A percentile compares a stretch with the other conserved stretches of the same genome.
phyloP scores from a whole-genome alignment of 1,140 invertebrate species.

The Dinothrombium tinctorium region DNA sequence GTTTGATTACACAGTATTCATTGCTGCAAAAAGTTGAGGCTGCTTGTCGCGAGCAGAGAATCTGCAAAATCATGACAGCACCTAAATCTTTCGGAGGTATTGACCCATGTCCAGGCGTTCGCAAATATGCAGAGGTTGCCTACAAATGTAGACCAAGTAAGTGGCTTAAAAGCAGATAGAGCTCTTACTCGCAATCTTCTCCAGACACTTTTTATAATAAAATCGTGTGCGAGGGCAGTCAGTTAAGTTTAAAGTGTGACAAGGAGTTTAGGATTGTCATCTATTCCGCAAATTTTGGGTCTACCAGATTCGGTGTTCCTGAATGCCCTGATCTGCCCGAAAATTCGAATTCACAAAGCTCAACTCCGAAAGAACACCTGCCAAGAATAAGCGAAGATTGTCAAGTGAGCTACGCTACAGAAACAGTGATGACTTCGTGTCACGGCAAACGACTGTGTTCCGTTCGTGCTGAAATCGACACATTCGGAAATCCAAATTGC shows the following conservation, averaged over 20 bases:
- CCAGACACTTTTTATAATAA: slow-evolving; percentile 70
- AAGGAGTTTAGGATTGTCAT: slow-evolving; percentile 46
- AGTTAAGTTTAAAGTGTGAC: slow-evolving; percentile 31
- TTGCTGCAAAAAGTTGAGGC: slow-evolving; percentile 75
- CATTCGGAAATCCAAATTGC: slow-evolving; percentile 13
- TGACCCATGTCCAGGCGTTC: slow-evolving; percentile 59
- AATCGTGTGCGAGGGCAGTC: slow-evolving; percentile 68
- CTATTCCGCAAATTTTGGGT: slow-evolving; percentile 66
- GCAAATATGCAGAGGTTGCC: slow-evolving; percentile 70
- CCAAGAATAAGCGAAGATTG: slow-evolving; percentile 12
- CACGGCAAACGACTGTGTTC: slow-evolving; percentile 13
- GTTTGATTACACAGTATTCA: slow-evolving; percentile 38
- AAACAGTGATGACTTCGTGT: slow-evolving; percentile 14
- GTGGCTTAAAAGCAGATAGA: too few species aligned
- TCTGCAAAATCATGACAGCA: slow-evolving; percentile 60
- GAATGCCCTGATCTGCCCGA: slow-evolving; percentile 63
- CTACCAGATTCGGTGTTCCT: slow-evolving; percentile 60
- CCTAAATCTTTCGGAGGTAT: slow-evolving; percentile 42
- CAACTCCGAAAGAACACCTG: not conserved
- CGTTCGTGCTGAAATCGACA: slow-evolving; percentile 11
- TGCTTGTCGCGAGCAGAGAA: slow-evolving; percentile 63
- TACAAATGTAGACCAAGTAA: slow-evolving; percentile 87
- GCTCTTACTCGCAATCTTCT: too few species aligned
- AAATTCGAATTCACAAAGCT: too few species aligned
- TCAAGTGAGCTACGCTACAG: slow-evolving; percentile 12